Conservation (phyloP, 2,113 vertebrate genomes). For the Mohoua ochrocephala region DNA sequence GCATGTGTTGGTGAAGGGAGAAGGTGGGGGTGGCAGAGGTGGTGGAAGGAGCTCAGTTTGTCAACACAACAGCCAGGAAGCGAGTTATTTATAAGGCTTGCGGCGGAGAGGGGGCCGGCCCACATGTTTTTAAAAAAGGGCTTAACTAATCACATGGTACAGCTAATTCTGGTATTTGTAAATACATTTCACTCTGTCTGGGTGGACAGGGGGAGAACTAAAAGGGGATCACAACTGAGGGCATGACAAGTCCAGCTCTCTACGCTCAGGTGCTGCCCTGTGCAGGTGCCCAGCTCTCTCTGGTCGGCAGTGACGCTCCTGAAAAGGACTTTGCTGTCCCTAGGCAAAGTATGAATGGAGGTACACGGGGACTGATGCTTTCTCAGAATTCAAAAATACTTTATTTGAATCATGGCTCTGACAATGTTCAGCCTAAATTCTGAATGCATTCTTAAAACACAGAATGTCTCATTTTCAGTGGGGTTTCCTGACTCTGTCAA, state of each 20-base stretch:
- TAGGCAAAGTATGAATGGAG: not conserved
- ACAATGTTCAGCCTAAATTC: not conserved
- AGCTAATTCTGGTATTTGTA: conserved; percentile 13
- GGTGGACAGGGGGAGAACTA: not conserved
- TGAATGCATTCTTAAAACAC: not conserved
- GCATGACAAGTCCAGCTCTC: not conserved
- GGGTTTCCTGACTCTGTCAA: not conserved
- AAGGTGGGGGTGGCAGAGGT: conserved; percentile 18
- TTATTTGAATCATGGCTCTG: not conserved
- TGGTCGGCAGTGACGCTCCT: not conserved
- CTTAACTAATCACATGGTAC: not conserved
- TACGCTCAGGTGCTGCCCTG: rapidly evolving
- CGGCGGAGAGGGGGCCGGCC: conserved; percentile 16
- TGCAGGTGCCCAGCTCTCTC: not conserved
- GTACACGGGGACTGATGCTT: rapidly evolving
- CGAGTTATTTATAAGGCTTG: conserved; percentile 19
- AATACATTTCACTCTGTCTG: not conserved
- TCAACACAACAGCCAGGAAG: conserved; percentile 48
- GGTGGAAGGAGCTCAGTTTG: conserved; percentile 53
- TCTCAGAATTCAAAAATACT: not conserved
- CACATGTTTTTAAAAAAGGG: conserved; percentile 7
- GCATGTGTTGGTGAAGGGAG: conserved; percentile 8
- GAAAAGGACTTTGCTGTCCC: not conserved
- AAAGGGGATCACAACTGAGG: not conserved
- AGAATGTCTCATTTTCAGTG: not conserved